phyloP scores from a whole-genome alignment of 2,113 vertebrate genomes.

The Anseranas semipalmata region DNA sequence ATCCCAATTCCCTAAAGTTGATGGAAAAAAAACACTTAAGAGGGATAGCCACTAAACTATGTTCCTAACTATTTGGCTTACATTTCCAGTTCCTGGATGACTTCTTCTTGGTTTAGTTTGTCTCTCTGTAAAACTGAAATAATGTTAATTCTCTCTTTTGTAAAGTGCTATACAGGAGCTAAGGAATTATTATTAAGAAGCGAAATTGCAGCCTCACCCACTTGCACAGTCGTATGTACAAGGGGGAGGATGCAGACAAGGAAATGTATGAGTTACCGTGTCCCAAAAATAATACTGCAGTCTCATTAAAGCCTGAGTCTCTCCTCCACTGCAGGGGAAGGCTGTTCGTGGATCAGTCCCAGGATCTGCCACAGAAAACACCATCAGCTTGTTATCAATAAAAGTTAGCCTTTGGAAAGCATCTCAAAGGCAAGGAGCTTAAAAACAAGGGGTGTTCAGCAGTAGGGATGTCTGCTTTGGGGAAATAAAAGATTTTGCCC shows the following conservation, averaged over 20 bases:
- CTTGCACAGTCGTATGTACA: neutral
- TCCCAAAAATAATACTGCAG: conserved; percentile 87
- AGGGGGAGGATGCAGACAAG: neutral
- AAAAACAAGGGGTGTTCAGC: neutral
- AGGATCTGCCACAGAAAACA: conserved; percentile 68
- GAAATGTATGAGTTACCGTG: conserved; percentile 71
- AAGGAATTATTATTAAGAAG: conserved; percentile 27
- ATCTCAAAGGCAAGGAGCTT: neutral
- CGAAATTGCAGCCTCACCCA: conserved; percentile 31
- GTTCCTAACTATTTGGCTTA: neutral
- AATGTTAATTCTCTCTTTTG: neutral
- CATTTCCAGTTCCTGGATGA: neutral
- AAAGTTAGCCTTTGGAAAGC: neutral
- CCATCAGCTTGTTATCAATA: neutral
- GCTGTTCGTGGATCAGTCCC: conserved; percentile 77
- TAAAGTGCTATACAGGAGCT: neutral
- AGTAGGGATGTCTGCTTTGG: neutral
- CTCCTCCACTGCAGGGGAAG: conserved; percentile 83
- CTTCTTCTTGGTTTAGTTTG: neutral
- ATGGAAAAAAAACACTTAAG: neutral
- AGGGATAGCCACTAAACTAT: neutral
- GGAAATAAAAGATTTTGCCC: neutral
- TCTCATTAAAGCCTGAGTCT: conserved; percentile 80
- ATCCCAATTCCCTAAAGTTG: neutral
- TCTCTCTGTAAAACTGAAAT: neutral